These are phyloP conservation scores for Tetragnatha versicolor DNA, from an alignment of 1,140 invertebrate species.

Conservation along the genomic window DNA sequence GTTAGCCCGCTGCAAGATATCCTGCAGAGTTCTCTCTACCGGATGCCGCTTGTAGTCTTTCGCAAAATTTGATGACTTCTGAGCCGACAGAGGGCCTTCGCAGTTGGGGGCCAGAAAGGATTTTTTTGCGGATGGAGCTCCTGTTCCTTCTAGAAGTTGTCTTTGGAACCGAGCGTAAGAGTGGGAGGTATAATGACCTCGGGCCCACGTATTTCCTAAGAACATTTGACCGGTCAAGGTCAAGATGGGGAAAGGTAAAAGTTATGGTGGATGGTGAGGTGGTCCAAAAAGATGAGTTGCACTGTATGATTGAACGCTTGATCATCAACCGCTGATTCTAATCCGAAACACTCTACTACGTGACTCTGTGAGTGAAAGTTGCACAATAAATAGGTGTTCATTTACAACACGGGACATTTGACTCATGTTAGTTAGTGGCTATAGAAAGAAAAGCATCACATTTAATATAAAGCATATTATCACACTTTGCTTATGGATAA, in stretches of 20 bases:
- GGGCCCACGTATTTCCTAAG: conserved; percentile 13
- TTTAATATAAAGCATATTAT: too few relatives aligned
- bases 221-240: conserved; percentile 39
- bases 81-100: neutral
- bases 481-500: too few relatives aligned
- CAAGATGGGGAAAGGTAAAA: neutral
- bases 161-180: conserved; percentile 1
- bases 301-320: neutral
- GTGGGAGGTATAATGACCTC: conserved; percentile 29
- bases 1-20: neutral
- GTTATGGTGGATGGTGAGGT: neutral
- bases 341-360: too few relatives aligned
- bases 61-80: neutral
- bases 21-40: neutral
- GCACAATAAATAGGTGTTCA: too few relatives aligned
- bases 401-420: too few relatives aligned
- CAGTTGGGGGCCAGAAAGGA: conserved; percentile 4
- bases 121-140: neutral
- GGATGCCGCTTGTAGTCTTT: neutral
- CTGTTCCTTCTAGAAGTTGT: neutral
- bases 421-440: too few relatives aligned
- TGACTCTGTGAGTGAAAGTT: too few relatives aligned
- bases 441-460: too few relatives aligned
- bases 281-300: neutral
- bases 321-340: too few relatives aligned